Base-by-base conservation (phyloP, 2,888 invertebrate species). In the Cotesia congregata region DNA sequence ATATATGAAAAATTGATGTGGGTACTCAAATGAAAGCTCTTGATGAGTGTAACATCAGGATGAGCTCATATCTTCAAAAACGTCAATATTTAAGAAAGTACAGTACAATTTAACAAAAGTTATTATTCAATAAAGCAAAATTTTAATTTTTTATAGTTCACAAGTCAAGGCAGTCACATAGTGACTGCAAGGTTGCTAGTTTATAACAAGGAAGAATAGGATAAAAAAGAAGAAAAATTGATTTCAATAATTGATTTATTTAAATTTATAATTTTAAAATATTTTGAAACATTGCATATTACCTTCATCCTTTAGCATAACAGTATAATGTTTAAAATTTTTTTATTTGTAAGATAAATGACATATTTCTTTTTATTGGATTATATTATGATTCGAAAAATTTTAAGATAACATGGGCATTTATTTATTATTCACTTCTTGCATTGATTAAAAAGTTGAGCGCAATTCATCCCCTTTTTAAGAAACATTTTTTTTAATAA, bases 201-300 rank as follows among this genome's bases (percentile, higher is more conserved):
- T 17, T 9, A 50, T 0, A 50, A 50, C 9, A 50, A 50, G 7
- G 12, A 50, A 9, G 50, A 6, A 74, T 59, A 67, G n/a, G 59
- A 9, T 59, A 12, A 17, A 61, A 65, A 73, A 76, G n/a, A 40
- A 67, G 41, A 64, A 73, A 40, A 30, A 62, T 70, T 61, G 65
- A 61, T 70, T 80, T 85, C 84, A 84, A 83, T 85, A 81, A 83
- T 77, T 83, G 82, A 86, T 86, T 86, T 84, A 86, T 86, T 77
- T 86, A 85, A 85, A 85, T 85, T 84, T 30, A 30, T 30, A 30
- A 30, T 30, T 82, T 85, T 85, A 85, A 87, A 87, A 86, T 87
- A 87, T 82, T 84, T 85, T 83, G 81, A 83, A 87, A 86, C 84
- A 85, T 83, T 83, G 84, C 84, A 82, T 80, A 81, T 67, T 83